Evolutionary conservation across 2,888 invertebrate species (phyloP).

Genomic region (Chloroclystis v-ata): DNA sequence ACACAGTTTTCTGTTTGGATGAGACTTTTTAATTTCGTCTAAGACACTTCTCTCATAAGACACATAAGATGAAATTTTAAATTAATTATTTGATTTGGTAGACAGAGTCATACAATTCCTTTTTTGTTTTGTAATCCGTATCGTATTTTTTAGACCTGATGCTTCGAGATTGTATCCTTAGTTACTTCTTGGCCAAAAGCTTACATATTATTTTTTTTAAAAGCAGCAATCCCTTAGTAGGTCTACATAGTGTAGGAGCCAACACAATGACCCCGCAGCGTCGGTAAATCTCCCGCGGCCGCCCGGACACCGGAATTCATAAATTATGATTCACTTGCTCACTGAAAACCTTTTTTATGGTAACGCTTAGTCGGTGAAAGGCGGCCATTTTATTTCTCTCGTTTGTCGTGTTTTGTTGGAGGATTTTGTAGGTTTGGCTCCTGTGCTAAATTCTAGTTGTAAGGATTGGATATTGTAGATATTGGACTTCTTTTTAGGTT

Average conservation of each 20-base stretch:
- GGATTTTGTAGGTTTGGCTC: slow-evolving; percentile 28
- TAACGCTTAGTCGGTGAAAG: slow-evolving; percentile 72
- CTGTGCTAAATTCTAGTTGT: slow-evolving; percentile 22
- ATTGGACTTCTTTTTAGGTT: too few species aligned
- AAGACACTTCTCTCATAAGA: too few species aligned
- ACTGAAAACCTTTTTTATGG: slow-evolving; percentile 78
- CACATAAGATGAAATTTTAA: too few species aligned
- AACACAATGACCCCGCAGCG: slow-evolving; percentile 74
- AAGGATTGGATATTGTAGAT: not conserved
- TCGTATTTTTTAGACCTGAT: too few species aligned
- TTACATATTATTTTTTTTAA: too few species aligned
- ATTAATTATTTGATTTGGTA: too few species aligned
- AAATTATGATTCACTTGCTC: slow-evolving; percentile 78
- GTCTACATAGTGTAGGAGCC: slow-evolving; percentile 53
- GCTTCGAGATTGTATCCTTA: too few species aligned
- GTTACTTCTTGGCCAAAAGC: too few species aligned
- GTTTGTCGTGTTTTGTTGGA: slow-evolving; percentile 57
- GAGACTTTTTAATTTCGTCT: too few species aligned
- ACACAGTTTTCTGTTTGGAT: too few species aligned
- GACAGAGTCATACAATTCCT: too few species aligned
- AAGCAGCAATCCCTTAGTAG: slow-evolving; percentile 26
- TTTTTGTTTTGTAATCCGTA: too few species aligned
- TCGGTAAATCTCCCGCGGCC: slow-evolving; percentile 63
- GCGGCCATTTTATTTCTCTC: slow-evolving; percentile 69
- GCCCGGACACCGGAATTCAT: slow-evolving; percentile 74